Percentiles rank a stretch among this genome's conserved stretches.
These are phyloP conservation scores for Echinops telfairi DNA, from an alignment of 2,113 vertebrate genomes.

Conservation along the genomic window DNA sequence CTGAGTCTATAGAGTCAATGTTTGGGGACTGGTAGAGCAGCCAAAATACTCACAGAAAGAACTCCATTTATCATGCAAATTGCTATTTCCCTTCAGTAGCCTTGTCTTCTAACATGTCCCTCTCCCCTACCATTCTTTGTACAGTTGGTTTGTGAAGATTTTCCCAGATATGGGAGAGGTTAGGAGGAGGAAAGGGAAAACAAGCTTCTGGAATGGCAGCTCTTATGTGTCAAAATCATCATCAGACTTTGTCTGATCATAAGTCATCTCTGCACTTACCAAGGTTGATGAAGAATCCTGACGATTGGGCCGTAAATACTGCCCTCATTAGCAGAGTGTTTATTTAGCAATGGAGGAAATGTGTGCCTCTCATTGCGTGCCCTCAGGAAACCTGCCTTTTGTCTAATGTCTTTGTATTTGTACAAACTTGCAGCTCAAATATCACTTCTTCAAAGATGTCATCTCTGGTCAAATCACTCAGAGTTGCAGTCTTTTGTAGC, in stretches of 20 bases:
- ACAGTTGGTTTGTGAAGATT: conserved; percentile 20
- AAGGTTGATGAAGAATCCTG: conserved; percentile 22
- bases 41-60: conserved; percentile 62
- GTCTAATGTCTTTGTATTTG: conserved; percentile 43
- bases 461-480: conserved; percentile 42
- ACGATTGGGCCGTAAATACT: conserved; percentile 1
- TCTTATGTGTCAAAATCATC: conserved; percentile 30
- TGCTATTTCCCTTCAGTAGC: conserved; percentile 48
- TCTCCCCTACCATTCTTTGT: conserved; percentile 21
- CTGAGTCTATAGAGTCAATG: conserved; percentile 48
- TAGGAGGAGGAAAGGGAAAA: not conserved
- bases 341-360: conserved; percentile 53
- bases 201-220: conserved; percentile 15
- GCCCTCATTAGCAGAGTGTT: not conserved
- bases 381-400: conserved; percentile 31
- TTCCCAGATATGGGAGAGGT: not conserved
- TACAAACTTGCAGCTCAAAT: conserved; percentile 48
- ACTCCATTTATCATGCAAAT: conserved; percentile 62
- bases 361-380: not conserved
- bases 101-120: conserved; percentile 37
- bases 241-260: not conserved
- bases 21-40: conserved; percentile 57
- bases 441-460: conserved; percentile 35
- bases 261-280: not conserved
- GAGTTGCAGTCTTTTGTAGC: not conserved